These are phyloP conservation scores for Heliconius cydno DNA, from an alignment of 2,888 invertebrate genomes.

Conservation along the genomic window DNA sequence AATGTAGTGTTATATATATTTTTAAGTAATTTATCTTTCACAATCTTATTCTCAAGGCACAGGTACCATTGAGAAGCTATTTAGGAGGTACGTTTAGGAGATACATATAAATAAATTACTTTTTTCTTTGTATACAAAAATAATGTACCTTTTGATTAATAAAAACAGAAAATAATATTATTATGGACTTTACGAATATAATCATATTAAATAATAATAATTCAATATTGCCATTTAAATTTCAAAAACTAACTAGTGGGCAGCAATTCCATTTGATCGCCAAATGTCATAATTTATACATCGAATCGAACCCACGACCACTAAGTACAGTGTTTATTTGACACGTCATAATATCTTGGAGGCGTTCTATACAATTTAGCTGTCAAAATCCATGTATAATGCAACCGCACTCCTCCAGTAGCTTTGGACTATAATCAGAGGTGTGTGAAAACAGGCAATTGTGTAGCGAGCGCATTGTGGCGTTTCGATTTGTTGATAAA, in stretches of 20 bases:
- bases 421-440: constrained; percentile 66
- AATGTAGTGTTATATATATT: too few relatives aligned
- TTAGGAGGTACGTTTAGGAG: too few relatives aligned
- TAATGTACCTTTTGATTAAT: too few relatives aligned
- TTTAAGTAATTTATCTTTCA: too few relatives aligned
- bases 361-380: constrained; percentile 13
- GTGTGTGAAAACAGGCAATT: constrained; percentile 76
- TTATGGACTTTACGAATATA: too few relatives aligned
- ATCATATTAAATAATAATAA: too few relatives aligned
- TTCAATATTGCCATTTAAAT: too few relatives aligned
- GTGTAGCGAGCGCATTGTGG: constrained; percentile 54
- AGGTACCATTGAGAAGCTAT: too few relatives aligned
- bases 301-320: background rate
- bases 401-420: constrained; percentile 51
- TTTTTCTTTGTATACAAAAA: background rate
- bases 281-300: background rate
- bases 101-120: too few relatives aligned
- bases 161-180: background rate
- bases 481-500: constrained; percentile 50
- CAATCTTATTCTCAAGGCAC: too few relatives aligned
- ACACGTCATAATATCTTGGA: background rate
- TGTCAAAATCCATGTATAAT: constrained; percentile 48
- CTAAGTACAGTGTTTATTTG: background rate
- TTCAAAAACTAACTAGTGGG: background rate
- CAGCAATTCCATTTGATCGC: background rate